Conservation (phyloP, 2,113 vertebrate genomes). For the Passerina amoena region DNA sequence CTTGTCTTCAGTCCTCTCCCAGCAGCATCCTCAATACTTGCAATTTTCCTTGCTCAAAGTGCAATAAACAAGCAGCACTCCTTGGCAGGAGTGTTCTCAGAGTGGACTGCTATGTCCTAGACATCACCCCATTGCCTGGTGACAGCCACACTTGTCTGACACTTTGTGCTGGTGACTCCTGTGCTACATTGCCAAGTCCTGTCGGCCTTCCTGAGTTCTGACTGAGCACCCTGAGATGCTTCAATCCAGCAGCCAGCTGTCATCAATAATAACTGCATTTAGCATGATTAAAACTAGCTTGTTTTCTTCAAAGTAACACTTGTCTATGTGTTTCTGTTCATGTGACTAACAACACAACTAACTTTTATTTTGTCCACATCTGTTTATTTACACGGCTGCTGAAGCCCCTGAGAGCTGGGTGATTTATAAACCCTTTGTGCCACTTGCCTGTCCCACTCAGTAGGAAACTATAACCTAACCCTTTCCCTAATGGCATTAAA, state of each 20-base stretch:
- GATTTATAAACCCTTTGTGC: conserved; percentile 53
- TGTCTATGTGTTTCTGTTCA: not conserved
- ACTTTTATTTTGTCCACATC: not conserved
- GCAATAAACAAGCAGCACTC: not conserved
- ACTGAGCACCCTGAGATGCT: not conserved
- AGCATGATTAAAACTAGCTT: not conserved
- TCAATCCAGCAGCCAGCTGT: not conserved
- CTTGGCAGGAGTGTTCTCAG: not conserved
- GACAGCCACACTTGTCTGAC: not conserved
- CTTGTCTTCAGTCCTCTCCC: not conserved
- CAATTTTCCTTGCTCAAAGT: not conserved
- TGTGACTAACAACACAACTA: not conserved
- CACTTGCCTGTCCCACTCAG: conserved; percentile 19
- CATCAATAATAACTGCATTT: not conserved
- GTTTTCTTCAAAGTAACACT: not conserved
- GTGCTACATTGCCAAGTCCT: not conserved
- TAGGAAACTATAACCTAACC: conserved; percentile 23
- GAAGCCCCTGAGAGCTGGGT: not conserved
- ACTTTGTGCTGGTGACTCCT: not conserved
- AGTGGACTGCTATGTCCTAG: not conserved
- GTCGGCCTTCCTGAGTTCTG: not conserved
- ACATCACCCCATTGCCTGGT: accelerated
- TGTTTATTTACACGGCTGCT: not conserved
- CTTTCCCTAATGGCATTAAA: not conserved
- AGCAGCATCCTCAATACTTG: not conserved